phyloP scores from a whole-genome alignment of 2,888 invertebrate genomes.

The Pristionchus maxplancki region DNA sequence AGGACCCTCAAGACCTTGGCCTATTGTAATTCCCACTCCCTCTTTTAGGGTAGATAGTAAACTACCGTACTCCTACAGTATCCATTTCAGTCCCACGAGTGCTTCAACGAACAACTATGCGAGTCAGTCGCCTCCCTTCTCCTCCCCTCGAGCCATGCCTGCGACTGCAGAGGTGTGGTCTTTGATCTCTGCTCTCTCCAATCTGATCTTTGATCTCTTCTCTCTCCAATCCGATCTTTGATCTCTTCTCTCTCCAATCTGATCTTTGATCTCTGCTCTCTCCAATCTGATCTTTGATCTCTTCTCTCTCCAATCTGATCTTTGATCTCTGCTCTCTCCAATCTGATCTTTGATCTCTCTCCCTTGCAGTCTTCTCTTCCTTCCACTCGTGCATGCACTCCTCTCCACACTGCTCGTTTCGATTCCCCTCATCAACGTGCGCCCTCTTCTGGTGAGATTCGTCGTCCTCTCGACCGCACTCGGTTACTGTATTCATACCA shows the following conservation, averaged over 20 bases:
- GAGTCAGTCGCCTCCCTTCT: slow-evolving; percentile 9
- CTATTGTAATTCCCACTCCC: neutral
- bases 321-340: too few relatives aligned
- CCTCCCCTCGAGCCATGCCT: neutral
- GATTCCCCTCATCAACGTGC: neutral
- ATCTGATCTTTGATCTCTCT: slow-evolving; percentile 5
- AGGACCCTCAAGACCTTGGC: neutral
- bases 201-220: slow-evolving; percentile 5
- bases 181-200: too few relatives aligned
- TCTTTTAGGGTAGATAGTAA: neutral
- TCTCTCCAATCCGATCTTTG: too few relatives aligned
- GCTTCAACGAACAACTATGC: neutral
- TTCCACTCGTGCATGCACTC: neutral
- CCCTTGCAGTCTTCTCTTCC: neutral
- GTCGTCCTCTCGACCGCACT: neutral
- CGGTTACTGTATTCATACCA: slow-evolving; percentile 14
- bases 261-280: neutral
- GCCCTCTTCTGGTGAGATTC: slow-evolving; percentile 20
- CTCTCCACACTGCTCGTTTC: neutral
- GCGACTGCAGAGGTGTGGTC: neutral
- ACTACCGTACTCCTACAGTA: neutral
- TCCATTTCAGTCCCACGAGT: neutral
- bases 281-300: slow-evolving; percentile 25
- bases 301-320: neutral
- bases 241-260: neutral